These are phyloP conservation scores for Perccottus glenii DNA, from an alignment of 2,113 vertebrate species.

Conservation along the genomic window DNA sequence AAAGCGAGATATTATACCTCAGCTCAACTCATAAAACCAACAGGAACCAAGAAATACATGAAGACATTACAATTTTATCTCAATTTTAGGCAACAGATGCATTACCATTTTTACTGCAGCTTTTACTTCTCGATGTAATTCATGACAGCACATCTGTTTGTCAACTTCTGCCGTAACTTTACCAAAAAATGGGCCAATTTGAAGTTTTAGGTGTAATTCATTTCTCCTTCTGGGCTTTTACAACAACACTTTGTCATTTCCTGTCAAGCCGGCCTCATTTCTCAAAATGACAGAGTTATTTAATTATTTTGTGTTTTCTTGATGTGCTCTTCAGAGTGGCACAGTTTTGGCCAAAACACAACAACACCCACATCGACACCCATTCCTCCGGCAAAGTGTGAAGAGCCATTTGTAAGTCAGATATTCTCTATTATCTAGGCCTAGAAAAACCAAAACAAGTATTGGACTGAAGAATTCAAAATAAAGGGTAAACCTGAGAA, in stretches of 20 bases:
- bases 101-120: not conserved
- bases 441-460: not conserved
- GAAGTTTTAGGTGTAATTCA: conserved; percentile 2
- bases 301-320: not conserved
- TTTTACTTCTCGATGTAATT: not conserved
- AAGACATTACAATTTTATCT: not conserved
- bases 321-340: not conserved
- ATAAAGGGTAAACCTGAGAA: too few relatives aligned
- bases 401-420: not conserved
- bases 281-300: conserved; percentile 1
- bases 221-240: conserved; percentile 3
- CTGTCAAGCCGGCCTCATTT: not conserved
- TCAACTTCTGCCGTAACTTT: not conserved
- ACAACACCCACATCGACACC: not conserved
- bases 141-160: not conserved
- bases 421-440: too few relatives aligned
- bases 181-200: not conserved
- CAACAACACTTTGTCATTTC: not conserved
- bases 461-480: too few relatives aligned
- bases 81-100: not conserved
- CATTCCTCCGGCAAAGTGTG: not conserved
- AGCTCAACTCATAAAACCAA: not conserved
- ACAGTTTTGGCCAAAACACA: not conserved
- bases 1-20: not conserved
- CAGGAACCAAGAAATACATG: too few relatives aligned